These are phyloP conservation scores for Drosophila atripex DNA, from an alignment of 2,888 invertebrate species.

Conservation along the genomic window DNA sequence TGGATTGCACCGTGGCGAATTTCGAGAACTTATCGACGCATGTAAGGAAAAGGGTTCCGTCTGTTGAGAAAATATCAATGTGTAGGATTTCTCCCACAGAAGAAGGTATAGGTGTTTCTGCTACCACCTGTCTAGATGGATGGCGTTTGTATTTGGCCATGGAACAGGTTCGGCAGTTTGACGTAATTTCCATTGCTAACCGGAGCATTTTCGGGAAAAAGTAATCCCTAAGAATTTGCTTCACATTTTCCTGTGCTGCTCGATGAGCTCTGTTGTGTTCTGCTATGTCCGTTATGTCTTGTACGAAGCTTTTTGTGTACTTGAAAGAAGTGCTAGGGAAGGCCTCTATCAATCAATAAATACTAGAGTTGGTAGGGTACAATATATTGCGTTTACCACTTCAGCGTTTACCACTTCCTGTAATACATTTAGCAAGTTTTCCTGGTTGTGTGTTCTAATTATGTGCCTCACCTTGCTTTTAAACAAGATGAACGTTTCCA, in stretches of 20 bases:
- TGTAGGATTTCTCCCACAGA: slow-evolving; percentile 4
- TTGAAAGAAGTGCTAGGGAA: slow-evolving; percentile 7
- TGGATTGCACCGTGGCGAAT: slow-evolving; percentile 21
- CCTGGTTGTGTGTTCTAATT: slow-evolving; percentile 27
- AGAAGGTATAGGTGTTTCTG: slow-evolving; percentile 7
- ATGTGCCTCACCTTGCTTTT: slow-evolving; percentile 16
- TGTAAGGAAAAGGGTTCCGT: not conserved
- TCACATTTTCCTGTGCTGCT: too few species aligned
- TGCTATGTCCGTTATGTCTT: too few species aligned
- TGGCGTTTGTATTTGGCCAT: too few species aligned
- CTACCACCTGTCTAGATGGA: not conserved
- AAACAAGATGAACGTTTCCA: too few species aligned
- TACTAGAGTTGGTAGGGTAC: slow-evolving; percentile 1
- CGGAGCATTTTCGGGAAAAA: too few species aligned
- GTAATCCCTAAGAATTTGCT: too few species aligned
- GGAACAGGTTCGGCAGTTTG: too few species aligned
- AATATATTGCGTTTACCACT: slow-evolving; percentile 19
- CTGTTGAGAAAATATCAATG: not conserved
- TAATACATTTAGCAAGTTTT: slow-evolving; percentile 3
- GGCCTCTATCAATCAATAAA: not conserved
- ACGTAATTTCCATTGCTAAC: too few species aligned
- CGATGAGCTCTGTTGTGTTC: too few species aligned
- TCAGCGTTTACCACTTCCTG: too few species aligned
- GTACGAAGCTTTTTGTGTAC: too few species aligned
- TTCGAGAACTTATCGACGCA: slow-evolving; percentile 9